Conservation (phyloP, 1,140 invertebrate genomes). For the Penaeus japonicus region DNA sequence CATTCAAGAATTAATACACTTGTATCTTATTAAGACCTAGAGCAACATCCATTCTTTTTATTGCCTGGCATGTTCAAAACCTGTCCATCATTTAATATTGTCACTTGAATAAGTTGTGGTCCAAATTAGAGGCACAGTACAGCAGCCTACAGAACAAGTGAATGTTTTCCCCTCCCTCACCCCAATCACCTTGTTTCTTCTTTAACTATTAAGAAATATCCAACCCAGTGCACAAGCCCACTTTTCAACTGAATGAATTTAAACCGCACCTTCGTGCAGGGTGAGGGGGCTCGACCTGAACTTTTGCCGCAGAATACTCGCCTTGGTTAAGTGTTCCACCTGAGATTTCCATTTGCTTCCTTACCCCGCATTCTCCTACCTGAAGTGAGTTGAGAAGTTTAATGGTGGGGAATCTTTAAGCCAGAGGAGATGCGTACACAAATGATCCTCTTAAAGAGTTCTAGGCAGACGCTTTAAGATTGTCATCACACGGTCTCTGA, state of each 20-base stretch:
- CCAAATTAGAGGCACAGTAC: background rate
- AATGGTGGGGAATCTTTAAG: no score
- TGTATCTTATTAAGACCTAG: no score
- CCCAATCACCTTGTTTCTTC: no score
- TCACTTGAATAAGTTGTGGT: background rate
- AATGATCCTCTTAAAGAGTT: no score
- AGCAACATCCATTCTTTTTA: no score
- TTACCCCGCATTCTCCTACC: conserved; percentile 9
- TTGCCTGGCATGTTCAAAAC: background rate
- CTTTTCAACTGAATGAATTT: background rate
- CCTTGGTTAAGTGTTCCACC: background rate
- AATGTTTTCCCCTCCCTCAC: background rate
- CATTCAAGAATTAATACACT: conserved; percentile 3
- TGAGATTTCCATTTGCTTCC: conserved; percentile 25
- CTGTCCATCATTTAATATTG: background rate
- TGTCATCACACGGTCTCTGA: background rate
- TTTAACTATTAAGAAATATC: no score
- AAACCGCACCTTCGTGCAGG: background rate
- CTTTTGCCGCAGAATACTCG: background rate
- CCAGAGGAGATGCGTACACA: no score
- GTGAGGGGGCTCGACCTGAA: background rate
- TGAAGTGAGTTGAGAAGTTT: background rate
- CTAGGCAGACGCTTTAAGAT: no score
- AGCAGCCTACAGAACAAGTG: background rate
- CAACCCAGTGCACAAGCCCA: no score